Evolutionary conservation across 2,888 invertebrate genomes (phyloP), one percentile per base, ranked within the genome.

Genomic region (Timema cristinae): DNA sequence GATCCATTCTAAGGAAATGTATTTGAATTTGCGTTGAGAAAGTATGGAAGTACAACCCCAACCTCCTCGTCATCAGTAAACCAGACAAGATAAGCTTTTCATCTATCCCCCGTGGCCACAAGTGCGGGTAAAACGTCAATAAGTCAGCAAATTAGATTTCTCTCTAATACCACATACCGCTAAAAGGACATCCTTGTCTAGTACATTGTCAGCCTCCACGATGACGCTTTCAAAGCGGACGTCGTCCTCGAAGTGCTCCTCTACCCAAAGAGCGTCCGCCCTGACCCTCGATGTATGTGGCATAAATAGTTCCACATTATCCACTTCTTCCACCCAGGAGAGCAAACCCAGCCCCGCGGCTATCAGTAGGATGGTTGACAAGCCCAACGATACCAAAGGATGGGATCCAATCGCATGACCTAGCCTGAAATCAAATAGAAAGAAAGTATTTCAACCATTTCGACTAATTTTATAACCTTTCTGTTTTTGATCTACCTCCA

Each of bases 161-260:
- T 32, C 32, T 32, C 32, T 32, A 32, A 4, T 32, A 32, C 2
- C 32, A 32, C 32, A 4, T 32, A 32, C 32, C 79, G 79, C 78
- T 71, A 77, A 77, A 68, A 82, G 77, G 50, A 82, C 80, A 74
- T 80, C 78, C 10, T 80, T 80, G 9, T 79, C 79, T 71, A 83
- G 77, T 48, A 83, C 78, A 74, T 83, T 82, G 51, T 82, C 81
- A 6, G 81, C 82, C 16, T 79, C 80, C 66, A 83, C 76, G 72
- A 83, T 81, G 73, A 83, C 79, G 75, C 80, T 81, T 74, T 82
- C 81, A 76, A 80, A 82, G 73, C 80, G 79, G 69, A 82, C 76
- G 75, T 82, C 81, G 70, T 82, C 80, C 49, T 78, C 79, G 76
- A 82, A 83, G 75, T 82, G 76, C 67, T 78, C 75, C 73, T 78